Percentiles rank a stretch among this genome's conserved stretches.
Conservation (phyloP, 2,113 vertebrate genomes). For the Lophotis ruficrista region DNA sequence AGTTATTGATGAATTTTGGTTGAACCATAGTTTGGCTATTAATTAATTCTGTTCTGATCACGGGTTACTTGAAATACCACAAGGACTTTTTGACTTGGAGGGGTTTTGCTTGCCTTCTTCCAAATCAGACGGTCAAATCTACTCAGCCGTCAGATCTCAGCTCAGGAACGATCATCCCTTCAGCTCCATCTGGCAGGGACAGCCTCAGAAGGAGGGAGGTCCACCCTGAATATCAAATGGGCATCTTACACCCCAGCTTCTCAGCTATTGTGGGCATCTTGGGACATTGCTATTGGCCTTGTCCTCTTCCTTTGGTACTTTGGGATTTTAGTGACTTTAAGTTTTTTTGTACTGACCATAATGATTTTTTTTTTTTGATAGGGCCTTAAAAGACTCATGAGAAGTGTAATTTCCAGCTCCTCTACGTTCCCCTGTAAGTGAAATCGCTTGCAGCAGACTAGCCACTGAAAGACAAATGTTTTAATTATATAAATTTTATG, state of each 20-base stretch:
- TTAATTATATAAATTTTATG: constrained; percentile 1
- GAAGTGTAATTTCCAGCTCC: neutral
- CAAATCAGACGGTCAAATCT: neutral
- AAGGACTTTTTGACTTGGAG: neutral
- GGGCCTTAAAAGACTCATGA: neutral
- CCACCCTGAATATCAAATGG: fast-evolving
- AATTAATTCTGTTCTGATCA: neutral
- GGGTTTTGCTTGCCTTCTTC: neutral
- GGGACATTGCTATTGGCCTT: neutral
- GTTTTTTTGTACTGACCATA: neutral
- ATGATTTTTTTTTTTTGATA: neutral
- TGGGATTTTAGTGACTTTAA: neutral
- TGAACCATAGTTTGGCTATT: neutral
- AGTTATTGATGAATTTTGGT: neutral
- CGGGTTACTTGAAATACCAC: neutral
- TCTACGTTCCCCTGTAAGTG: neutral
- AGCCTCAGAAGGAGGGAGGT: neutral
- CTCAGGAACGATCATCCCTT: neutral
- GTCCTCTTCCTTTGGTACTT: neutral
- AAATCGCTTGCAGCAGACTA: neutral
- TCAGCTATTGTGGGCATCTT: fast-evolving
- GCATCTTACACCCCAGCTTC: neutral
- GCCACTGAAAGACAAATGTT: neutral
- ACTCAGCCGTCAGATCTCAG: neutral
- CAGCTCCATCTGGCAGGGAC: neutral